Conservation (phyloP, 2,113 vertebrate genomes). For the Mixornis gularis region DNA sequence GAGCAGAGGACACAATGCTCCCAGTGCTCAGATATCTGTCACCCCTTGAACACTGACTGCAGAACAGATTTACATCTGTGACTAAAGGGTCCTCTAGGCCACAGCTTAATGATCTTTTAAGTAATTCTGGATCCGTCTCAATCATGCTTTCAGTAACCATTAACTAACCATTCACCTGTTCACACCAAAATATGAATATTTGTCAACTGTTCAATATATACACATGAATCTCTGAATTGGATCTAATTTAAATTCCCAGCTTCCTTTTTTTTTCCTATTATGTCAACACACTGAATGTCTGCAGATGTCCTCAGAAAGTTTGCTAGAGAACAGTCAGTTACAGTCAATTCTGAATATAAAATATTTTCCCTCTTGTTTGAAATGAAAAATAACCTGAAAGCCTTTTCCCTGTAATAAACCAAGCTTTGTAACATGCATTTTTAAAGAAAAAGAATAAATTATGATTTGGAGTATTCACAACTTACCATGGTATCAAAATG, state of each 20-base stretch:
- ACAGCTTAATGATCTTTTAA: neutral
- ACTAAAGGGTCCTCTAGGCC: neutral
- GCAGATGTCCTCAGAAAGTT: neutral
- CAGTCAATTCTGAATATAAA: neutral
- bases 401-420: neutral
- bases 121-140: neutral
- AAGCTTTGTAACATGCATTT: neutral
- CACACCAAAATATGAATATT: neutral
- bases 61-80: neutral
- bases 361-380: neutral
- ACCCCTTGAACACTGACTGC: neutral
- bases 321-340: neutral
- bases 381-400: neutral
- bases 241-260: neutral
- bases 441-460: neutral
- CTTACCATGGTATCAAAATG: neutral
- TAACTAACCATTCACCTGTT: neutral
- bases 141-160: neutral
- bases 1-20: neutral
- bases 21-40: fast-evolving
- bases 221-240: neutral
- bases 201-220: neutral
- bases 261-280: neutral
- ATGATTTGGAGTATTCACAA: neutral
- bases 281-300: neutral